phyloP scores from a whole-genome alignment of 2,797 vertebrate genomes.

The Danio albolineatus region DNA sequence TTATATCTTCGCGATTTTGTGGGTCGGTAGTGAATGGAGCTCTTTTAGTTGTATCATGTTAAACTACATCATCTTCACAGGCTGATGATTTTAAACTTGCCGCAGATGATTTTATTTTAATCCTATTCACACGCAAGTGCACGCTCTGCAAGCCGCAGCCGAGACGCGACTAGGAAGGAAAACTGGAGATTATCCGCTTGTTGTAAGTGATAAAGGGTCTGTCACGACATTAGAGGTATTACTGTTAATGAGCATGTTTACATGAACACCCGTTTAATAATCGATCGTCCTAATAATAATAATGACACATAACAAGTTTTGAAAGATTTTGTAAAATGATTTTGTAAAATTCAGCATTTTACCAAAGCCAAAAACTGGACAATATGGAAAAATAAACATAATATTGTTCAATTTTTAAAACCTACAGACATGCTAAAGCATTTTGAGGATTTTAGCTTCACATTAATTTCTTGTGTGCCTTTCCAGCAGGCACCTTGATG shows the following conservation, averaged over 20 bases:
- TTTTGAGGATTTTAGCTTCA: too few species aligned
- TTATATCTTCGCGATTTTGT: constrained; percentile 1
- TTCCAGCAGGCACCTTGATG: too few species aligned
- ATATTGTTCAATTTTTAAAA: too few species aligned
- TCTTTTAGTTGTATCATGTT: constrained; percentile 8
- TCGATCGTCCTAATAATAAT: too few species aligned
- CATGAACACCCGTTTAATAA: too few species aligned
- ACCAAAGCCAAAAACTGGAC: too few species aligned
- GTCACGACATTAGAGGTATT: constrained; percentile 16
- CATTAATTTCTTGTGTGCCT: too few species aligned
- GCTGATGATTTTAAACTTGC: constrained; percentile 43
- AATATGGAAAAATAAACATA: too few species aligned
- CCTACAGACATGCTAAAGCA: too few species aligned
- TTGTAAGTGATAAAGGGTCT: constrained; percentile 13
- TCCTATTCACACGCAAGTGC: not conserved
- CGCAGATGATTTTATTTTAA: constrained; percentile 13
- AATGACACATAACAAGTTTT: too few species aligned
- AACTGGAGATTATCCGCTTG: constrained; percentile 19
- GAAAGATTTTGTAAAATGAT: too few species aligned
- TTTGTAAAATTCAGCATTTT: too few species aligned
- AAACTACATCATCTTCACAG: not conserved
- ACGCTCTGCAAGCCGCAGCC: constrained; percentile 19
- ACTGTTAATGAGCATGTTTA: constrained; percentile 4
- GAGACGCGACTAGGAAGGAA: constrained; percentile 1
- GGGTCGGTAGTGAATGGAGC: constrained; percentile 8